phyloP scores from a whole-genome alignment of 2,113 vertebrate species.

The Petrocephalus microphthalmus region DNA sequence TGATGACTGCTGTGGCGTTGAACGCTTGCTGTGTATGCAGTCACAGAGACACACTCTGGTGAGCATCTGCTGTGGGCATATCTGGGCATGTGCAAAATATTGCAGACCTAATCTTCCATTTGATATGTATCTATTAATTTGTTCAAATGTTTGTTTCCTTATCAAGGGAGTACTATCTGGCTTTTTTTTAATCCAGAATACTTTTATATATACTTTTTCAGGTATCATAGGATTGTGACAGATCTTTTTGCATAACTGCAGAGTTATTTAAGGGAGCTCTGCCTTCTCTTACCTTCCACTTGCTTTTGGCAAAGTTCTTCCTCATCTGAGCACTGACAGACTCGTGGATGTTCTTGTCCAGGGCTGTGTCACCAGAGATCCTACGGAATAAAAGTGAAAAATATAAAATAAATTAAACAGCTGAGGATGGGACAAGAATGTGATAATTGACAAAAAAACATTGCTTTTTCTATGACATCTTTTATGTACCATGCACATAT shows the following conservation, averaged over 20 bases:
- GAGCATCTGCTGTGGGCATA: neutral
- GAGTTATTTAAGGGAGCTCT: neutral
- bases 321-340: slow-evolving; percentile 95
- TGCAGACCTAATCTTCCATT: neutral
- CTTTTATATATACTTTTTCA: neutral
- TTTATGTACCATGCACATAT: neutral
- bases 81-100: neutral
- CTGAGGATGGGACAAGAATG: neutral
- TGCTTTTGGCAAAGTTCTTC: slow-evolving; percentile 99
- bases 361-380: slow-evolving; percentile 93
- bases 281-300: slow-evolving; percentile 85
- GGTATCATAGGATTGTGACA: neutral
- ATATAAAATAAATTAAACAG: neutral
- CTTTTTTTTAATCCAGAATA: neutral
- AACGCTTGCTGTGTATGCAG: slow-evolving; percentile 82
- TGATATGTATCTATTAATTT: neutral
- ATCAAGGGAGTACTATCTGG: neutral
- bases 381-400: slow-evolving; percentile 47
- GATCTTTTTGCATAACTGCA: neutral
- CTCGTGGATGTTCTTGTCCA: slow-evolving; percentile 96
- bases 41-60: neutral
- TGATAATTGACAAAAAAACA: neutral
- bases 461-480: neutral
- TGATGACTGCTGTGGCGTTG: slow-evolving; percentile 90
- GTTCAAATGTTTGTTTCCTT: neutral